phyloP scores from a whole-genome alignment of 2,797 vertebrate genomes.

The Prunella strophiata region DNA sequence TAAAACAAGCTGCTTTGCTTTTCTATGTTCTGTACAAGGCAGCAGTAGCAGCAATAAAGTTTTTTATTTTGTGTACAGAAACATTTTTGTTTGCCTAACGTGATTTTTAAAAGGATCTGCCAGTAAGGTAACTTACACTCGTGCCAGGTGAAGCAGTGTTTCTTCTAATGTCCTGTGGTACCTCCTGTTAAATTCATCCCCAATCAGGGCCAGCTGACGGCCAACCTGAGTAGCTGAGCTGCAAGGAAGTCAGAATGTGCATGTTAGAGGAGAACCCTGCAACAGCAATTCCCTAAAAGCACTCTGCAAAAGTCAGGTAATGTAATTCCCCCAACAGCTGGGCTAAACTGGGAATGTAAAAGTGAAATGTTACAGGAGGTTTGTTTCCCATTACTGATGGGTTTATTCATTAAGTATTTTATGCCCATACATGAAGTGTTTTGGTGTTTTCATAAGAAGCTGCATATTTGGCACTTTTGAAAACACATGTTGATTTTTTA shows the following conservation, averaged over 20 bases:
- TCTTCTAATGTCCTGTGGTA: conserved; percentile 50
- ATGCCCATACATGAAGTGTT: background rate
- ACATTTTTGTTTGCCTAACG: background rate
- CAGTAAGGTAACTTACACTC: conserved; percentile 1
- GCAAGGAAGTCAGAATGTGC: background rate
- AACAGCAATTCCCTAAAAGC: background rate
- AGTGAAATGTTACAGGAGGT: background rate
- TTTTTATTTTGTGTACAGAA: background rate
- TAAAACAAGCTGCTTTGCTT: background rate
- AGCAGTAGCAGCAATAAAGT: background rate
- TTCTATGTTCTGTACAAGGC: background rate
- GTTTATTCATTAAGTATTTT: background rate
- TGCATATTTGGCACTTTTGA: background rate
- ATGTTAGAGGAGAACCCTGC: background rate
- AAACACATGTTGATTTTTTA: background rate
- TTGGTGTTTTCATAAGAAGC: background rate
- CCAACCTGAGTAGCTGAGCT: conserved; percentile 78
- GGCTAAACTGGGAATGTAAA: background rate
- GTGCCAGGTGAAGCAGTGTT: conserved; percentile 40
- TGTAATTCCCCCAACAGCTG: background rate
- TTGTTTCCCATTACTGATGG: background rate
- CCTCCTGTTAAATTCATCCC: conserved; percentile 83
- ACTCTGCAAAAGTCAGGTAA: background rate
- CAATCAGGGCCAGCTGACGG: conserved; percentile 86
- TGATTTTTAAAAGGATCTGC: background rate